Percentiles rank a stretch among this genome's conserved stretches.
Evolutionary conservation across 2,797 vertebrate genomes (phyloP).

Genomic region (Sebastes nivosus): DNA sequence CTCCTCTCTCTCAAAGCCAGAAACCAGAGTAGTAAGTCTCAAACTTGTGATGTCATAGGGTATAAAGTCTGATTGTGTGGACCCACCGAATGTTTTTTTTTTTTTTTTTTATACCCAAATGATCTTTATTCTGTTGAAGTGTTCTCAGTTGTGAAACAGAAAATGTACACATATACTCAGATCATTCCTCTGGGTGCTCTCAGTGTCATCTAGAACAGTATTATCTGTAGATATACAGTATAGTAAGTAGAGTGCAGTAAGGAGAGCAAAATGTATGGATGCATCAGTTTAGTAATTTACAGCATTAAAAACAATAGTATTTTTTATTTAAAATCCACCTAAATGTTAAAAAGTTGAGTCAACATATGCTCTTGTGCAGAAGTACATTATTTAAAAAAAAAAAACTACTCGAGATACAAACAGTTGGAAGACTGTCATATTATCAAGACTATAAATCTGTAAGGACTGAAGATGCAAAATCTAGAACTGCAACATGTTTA

Average conservation of each 20-base stretch:
- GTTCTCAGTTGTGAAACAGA: no score
- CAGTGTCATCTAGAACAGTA: no score
- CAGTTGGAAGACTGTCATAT: constrained; percentile 16
- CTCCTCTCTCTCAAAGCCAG: no score
- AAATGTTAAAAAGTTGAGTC: not conserved
- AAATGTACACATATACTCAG: no score
- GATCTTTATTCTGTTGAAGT: no score
- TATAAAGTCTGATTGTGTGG: no score
- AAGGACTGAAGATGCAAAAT: not conserved
- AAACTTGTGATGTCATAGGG: no score
- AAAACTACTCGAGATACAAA: not conserved
- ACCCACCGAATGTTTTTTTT: no score
- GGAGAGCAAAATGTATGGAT: not conserved
- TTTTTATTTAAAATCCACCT: constrained; percentile 22
- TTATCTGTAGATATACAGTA: not conserved
- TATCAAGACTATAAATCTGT: not conserved
- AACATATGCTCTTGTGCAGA: not conserved
- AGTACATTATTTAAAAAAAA: constrained; percentile 1
- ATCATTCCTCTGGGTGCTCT: no score
- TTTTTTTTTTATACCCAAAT: no score
- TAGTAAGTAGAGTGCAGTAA: not conserved
- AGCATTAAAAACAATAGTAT: constrained; percentile 3
- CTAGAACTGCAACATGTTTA: not conserved
- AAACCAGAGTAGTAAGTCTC: no score
- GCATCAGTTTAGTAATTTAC: not conserved